Evolutionary conservation across 2,797 vertebrate genomes (phyloP).

Genomic region (Oreochromis mossambicus): DNA sequence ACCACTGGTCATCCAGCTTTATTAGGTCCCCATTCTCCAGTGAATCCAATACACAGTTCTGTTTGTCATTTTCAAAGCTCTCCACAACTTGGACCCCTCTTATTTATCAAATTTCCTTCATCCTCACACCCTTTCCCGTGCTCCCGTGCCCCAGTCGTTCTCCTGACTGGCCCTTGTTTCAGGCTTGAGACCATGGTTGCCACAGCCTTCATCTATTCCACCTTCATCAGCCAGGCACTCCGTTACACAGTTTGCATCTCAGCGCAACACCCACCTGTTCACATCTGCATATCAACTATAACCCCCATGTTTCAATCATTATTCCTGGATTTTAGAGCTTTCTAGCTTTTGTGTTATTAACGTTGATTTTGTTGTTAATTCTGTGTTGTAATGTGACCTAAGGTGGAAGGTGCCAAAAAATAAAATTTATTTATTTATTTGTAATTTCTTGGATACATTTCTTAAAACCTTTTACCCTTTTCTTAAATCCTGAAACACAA

Average conservation of each 20-base stretch:
- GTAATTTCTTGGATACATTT: background rate
- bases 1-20: background rate
- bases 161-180: background rate
- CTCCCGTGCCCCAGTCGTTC: background rate
- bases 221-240: fast-evolving
- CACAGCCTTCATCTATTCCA: background rate
- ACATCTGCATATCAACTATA: background rate
- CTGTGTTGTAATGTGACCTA: background rate
- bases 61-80: background rate
- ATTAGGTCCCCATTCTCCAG: background rate
- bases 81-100: fast-evolving
- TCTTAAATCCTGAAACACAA: background rate
- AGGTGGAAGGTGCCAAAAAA: background rate
- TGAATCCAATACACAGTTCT: background rate
- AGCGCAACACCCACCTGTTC: background rate
- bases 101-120: background rate
- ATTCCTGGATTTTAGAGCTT: background rate
- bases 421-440: background rate
- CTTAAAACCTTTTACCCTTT: background rate
- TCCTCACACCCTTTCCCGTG: background rate
- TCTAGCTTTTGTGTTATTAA: background rate
- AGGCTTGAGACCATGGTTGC: background rate
- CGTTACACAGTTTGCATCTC: background rate
- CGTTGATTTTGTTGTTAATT: background rate
- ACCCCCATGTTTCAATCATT: background rate